Conservation (phyloP, 2,888 invertebrate genomes). For the Dryomyza anilis region DNA sequence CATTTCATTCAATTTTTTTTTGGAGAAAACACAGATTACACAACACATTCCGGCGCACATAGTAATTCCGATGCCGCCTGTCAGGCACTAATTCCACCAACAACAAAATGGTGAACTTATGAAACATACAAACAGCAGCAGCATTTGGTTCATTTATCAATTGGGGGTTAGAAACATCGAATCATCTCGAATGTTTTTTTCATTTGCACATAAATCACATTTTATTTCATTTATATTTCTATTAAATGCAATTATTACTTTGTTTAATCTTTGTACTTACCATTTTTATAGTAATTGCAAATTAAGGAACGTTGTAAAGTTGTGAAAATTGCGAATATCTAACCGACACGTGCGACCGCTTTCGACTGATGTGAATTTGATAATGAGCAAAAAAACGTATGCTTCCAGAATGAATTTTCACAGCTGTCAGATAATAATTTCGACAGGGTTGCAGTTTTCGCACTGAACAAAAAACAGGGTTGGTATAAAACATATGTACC, state of each 20-base stretch:
- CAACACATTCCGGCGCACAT: background rate
- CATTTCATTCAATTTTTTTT: background rate
- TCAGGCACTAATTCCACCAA: background rate
- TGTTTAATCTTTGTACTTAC: slow-evolving; percentile 5
- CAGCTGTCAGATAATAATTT: background rate
- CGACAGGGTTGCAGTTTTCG: too few relatives aligned
- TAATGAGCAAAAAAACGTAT: background rate
- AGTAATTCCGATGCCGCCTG: too few relatives aligned
- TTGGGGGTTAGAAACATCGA: slow-evolving; percentile 16
- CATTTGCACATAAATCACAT: too few relatives aligned
- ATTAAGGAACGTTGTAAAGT: background rate
- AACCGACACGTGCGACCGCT: background rate
- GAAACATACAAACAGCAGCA: too few relatives aligned
- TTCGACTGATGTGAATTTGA: background rate
- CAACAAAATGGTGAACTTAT: too few relatives aligned
- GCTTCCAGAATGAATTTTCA: background rate
- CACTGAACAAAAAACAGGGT: too few relatives aligned
- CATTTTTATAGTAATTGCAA: slow-evolving; percentile 9
- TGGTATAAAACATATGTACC: too few relatives aligned
- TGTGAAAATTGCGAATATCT: background rate
- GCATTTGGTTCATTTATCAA: background rate
- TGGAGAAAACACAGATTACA: slow-evolving; percentile 1
- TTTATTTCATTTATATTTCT: too few relatives aligned
- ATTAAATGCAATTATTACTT: background rate
- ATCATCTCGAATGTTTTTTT: background rate